Conservation (phyloP, 2,888 invertebrate species). For the Penaeus monodon region DNA sequence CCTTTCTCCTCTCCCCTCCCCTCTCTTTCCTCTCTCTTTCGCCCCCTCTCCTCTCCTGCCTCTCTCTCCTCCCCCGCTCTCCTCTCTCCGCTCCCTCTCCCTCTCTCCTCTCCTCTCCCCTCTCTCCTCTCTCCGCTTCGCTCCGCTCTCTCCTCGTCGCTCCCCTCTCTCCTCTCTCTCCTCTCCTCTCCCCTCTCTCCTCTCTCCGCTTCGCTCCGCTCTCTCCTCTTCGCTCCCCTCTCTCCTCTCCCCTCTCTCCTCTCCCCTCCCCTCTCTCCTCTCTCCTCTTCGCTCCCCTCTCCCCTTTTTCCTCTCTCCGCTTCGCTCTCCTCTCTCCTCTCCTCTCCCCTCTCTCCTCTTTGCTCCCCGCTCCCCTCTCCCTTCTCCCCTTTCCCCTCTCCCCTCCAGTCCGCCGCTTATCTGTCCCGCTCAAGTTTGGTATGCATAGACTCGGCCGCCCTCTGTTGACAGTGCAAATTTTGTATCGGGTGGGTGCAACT, state of each 20-base stretch:
- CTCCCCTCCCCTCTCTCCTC: not conserved
- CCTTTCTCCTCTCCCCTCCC: no score
- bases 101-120: not conserved
- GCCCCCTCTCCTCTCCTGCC: no score
- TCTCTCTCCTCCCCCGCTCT: no score
- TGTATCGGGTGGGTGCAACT: slow-evolving; percentile 58
- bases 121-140: not conserved
- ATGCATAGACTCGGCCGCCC: slow-evolving; percentile 49
- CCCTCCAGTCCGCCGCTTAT: slow-evolving; percentile 23
- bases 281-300: not conserved
- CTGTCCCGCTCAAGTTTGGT: slow-evolving; percentile 37
- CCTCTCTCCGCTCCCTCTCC: not conserved
- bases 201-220: not conserved
- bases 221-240: not conserved
- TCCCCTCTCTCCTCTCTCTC: no score
- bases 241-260: no score
- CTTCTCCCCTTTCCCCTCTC: not conserved
- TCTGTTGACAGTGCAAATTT: slow-evolving; percentile 59
- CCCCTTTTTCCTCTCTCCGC: not conserved
- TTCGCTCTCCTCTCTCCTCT: not conserved
- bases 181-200: not conserved
- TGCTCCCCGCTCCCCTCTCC: not conserved
- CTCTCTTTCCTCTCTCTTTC: no score
- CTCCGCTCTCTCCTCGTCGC: not conserved
- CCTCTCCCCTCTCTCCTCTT: not conserved